Percentiles rank a stretch among this genome's conserved stretches.
These are phyloP conservation scores for Leucophenga varia DNA, from an alignment of 1,140 invertebrate species.

Conservation along the genomic window DNA sequence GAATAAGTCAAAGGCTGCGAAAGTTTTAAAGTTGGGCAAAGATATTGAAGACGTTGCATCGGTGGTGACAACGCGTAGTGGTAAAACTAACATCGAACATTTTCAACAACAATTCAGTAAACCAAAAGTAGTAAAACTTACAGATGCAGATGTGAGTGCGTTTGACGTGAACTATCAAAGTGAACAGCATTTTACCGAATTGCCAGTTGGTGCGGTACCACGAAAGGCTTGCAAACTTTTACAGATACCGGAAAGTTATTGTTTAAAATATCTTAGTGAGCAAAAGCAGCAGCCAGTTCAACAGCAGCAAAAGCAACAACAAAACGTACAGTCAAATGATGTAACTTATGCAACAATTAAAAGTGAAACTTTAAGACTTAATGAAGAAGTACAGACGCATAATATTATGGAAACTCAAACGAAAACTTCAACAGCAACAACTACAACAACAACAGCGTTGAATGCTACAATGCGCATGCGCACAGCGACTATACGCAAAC, in stretches of 20 bases:
- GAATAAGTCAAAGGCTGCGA: slow-evolving; percentile 30
- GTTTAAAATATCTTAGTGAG: slow-evolving; percentile 10
- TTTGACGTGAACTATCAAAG: no score
- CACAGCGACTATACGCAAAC: slow-evolving; percentile 47
- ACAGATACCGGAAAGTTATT: slow-evolving; percentile 45
- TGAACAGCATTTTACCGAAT: no score
- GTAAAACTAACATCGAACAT: no score
- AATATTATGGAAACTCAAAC: no score
- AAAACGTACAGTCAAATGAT: no score
- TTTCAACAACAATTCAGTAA: not conserved
- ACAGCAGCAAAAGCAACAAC: not conserved
- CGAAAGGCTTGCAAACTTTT: slow-evolving; percentile 47
- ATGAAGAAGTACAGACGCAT: no score
- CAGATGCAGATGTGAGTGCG: not conserved
- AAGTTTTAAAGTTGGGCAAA: slow-evolving; percentile 27
- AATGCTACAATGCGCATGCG: slow-evolving; percentile 48
- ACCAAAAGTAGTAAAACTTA: not conserved
- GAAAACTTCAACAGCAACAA: no score
- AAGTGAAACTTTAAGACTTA: no score
- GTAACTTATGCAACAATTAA: no score
- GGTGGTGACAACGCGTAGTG: slow-evolving; percentile 25
- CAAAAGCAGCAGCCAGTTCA: slow-evolving; percentile 3
- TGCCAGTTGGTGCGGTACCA: slow-evolving; percentile 38
- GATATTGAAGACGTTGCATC: slow-evolving; percentile 36
- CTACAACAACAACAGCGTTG: no score